Evolutionary conservation across 2,888 invertebrate genomes (phyloP), one percentile per base, ranked within the genome.

Genomic region (Cephus sareptanus): DNA sequence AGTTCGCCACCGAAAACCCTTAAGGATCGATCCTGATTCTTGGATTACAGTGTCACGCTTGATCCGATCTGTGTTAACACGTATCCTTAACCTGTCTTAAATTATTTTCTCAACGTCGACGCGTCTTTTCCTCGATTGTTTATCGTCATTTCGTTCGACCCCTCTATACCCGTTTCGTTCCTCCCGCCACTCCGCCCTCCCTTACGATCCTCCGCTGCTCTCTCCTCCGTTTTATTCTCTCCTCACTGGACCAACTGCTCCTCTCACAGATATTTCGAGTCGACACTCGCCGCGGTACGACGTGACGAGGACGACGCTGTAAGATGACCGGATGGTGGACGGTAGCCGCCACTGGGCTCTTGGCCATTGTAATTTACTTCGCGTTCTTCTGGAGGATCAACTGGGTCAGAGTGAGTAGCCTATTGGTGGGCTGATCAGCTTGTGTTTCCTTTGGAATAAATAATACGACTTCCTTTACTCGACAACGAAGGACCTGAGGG

Each of bases 321-420:
- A 81, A 82, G 81, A 87, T 87, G 85, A 82, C 85, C 76, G 85
- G 76, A 79, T 85, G 83, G 84, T 87, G 84, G 83, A 80, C 78
- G 71, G 79, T 82, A 76, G 83, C 77, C 74, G 79, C 79, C 75
- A 79, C 81, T 77, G 79, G 77, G 76, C 76, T 83, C 71, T 70
- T 87, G 75, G 79, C 81, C 76, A 80, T 85, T 76, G 80, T 87
- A 75, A 79, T 86, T 79, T 90, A 89, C 79, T 76, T 87, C 69
- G 84, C 82, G 73, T 89, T 88, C 81, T 87, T 89, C 80, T 89
- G 86, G 84, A 90, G 89, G 79, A 85, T 90, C 80, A 89, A 88
- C 82, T 90, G 88, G 87, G 84, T 89, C 82, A 85, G 83, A 83
- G 90, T 90, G 76, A 90, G 89, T 86, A 76, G 75, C 77, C 37